phyloP scores from a whole-genome alignment of 2,797 vertebrate genomes.

The Somateria mollissima region DNA sequence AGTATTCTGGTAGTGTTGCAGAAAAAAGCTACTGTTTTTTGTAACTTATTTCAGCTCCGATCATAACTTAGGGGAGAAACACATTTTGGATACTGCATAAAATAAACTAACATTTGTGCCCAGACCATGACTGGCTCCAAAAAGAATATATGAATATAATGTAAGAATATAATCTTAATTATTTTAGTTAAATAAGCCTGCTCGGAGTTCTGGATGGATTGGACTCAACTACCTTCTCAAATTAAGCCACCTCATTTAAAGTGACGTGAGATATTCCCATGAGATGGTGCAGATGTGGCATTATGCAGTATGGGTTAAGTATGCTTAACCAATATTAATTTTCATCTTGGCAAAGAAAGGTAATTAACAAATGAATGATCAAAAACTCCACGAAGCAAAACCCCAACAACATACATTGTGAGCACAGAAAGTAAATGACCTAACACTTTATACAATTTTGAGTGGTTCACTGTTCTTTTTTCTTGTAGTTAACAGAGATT shows the following conservation, averaged over 20 bases:
- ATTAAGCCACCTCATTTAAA: background rate
- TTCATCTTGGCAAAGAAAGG: background rate
- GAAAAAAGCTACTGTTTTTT: background rate
- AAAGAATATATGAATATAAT: background rate
- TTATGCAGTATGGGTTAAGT: background rate
- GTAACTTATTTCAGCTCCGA: background rate
- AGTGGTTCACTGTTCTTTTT: background rate
- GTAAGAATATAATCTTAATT: background rate
- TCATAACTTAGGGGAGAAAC: background rate
- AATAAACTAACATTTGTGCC: background rate
- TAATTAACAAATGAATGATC: background rate
- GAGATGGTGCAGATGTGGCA: background rate
- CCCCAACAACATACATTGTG: background rate
- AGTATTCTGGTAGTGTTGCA: background rate
- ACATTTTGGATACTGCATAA: background rate
- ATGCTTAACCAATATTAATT: background rate
- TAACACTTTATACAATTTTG: background rate
- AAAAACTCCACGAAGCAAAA: background rate
- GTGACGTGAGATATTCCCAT: background rate
- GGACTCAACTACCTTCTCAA: background rate
- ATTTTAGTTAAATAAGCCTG: background rate
- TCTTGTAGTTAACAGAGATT: background rate
- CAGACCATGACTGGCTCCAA: background rate
- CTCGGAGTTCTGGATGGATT: background rate
- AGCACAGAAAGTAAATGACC: background rate